Evolutionary conservation across 1,140 invertebrate genomes (phyloP).

Genomic region (Rhopalosiphum padi): DNA sequence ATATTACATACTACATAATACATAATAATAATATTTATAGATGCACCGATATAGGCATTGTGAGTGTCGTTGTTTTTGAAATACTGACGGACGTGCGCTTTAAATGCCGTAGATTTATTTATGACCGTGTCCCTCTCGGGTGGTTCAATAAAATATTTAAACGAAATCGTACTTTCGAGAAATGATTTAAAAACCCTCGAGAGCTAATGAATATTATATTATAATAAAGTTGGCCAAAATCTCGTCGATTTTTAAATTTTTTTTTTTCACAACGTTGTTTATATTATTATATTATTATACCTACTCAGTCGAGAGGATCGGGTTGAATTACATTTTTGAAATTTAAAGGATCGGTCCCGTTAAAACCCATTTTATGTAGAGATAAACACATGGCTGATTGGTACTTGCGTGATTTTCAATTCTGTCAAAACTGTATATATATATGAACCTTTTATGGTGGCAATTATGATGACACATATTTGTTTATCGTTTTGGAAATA

Average conservation of each 20-base stretch:
- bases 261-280: not conserved
- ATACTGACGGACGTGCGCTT: not conserved
- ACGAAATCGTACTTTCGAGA: not conserved
- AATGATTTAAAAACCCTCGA: not conserved
- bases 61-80: not conserved
- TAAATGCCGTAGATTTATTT: slow-evolving; percentile 40
- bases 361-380: not conserved
- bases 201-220: slow-evolving; percentile 25
- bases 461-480: not conserved
- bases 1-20: not conserved
- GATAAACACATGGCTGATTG: not conserved
- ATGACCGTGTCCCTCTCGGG: not conserved
- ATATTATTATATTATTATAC: not conserved
- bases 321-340: slow-evolving; percentile 11
- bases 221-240: not conserved
- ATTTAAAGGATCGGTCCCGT: not conserved
- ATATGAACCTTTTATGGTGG: not conserved
- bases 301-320: not conserved
- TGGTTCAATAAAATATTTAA: slow-evolving; percentile 40
- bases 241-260: not conserved
- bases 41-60: not conserved
- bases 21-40: not conserved
- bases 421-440: not conserved
- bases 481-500: not conserved
- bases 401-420: slow-evolving; percentile 6